Base-by-base conservation (phyloP, 2,888 invertebrate genomes). In the Platycheirus albimanus region DNA sequence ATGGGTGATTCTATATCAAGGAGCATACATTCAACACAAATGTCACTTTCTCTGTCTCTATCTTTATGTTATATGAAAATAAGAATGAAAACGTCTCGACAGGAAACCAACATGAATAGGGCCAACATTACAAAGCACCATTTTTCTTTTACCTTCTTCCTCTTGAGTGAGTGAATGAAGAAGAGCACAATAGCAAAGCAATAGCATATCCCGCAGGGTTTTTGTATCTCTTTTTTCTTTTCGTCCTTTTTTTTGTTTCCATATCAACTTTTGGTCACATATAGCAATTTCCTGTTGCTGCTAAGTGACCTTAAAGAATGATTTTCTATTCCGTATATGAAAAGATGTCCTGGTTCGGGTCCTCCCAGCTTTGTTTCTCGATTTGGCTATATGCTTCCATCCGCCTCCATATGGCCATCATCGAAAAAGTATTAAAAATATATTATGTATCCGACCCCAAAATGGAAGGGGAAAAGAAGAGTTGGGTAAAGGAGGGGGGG, bases 71-170 rank as follows among this genome's bases (percentile, higher is more conserved):
- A 36, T 38, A 56, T 38, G 19, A 36, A 36, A 38, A 20, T 15
- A 20, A 56, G 36, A 19, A n/a, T 10, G 24, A 33, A 17, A 69
- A 45, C 20, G 24, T 63, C 47, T 47, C 70, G 54, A 24, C 61
- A 41, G 41, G 67, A 67, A 51, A 52, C 47, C 36, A 11, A 71
- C 36, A 69, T 41, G 54, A 45, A 47, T 33, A 45, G 17, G n/a
- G 28, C 30, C 33, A 28, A 51, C 54, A 69, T 41, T 33, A 75
- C 56, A 75, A 67, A 58, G 64, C 58, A 75, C 56, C 61, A 45
- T 45, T 61, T 45, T 13, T 61, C 3, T 8, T 15, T n/a, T 17
- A n/a, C 41, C 19, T 10, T 17, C 28, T 45, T 17, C 0, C 2
- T 17, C 61, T 7, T 6, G 2, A 15, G 15, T 17, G 7, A 56